Percentiles rank a stretch among this genome's conserved stretches.
phyloP scores from a whole-genome alignment of 2,797 vertebrate genomes.

The Ctenopoma multispine region DNA sequence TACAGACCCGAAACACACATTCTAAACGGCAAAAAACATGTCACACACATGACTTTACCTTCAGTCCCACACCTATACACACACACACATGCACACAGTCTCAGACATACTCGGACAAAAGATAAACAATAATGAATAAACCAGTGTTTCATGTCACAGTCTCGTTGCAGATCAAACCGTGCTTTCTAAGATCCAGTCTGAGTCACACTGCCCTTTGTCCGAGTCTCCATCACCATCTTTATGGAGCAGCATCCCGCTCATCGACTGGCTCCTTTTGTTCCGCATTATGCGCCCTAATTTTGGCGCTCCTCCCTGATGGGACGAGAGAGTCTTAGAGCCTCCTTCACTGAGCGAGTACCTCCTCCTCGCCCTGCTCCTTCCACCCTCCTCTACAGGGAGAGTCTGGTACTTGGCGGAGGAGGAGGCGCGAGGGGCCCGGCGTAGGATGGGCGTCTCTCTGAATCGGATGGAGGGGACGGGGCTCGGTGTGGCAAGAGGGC shows the following conservation, averaged over 20 bases:
- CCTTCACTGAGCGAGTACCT: conserved; percentile 90
- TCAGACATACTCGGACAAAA: conserved; percentile 42
- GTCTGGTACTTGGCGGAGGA: conserved; percentile 93
- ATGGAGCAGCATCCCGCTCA: conserved; percentile 91
- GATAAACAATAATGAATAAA: conserved; percentile 52
- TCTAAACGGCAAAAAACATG: conserved; percentile 45
- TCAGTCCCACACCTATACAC: conserved; percentile 1
- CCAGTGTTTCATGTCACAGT: conserved; percentile 37
- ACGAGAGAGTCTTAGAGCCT: conserved; percentile 67
- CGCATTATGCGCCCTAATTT: conserved; percentile 78
- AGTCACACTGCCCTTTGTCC: conserved; percentile 85
- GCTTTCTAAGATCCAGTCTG: conserved; percentile 96
- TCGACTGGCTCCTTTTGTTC: conserved; percentile 92
- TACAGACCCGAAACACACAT: conserved; percentile 34
- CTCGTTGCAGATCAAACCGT: conserved; percentile 85
- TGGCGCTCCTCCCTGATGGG: conserved; percentile 53
- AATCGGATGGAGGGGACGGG: conserved; percentile 76
- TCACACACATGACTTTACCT: neutral
- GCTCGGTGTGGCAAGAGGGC: conserved; percentile 80
- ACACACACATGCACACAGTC: conserved; percentile 33
- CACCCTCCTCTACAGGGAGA: conserved; percentile 86
- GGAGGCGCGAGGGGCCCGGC: conserved; percentile 83
- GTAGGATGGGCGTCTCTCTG: conserved; percentile 86
- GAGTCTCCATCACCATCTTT: conserved; percentile 80
- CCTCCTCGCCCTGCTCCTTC: conserved; percentile 84